Evolutionary conservation across 2,888 invertebrate genomes (phyloP).

Genomic region (Dynastes maya): DNA sequence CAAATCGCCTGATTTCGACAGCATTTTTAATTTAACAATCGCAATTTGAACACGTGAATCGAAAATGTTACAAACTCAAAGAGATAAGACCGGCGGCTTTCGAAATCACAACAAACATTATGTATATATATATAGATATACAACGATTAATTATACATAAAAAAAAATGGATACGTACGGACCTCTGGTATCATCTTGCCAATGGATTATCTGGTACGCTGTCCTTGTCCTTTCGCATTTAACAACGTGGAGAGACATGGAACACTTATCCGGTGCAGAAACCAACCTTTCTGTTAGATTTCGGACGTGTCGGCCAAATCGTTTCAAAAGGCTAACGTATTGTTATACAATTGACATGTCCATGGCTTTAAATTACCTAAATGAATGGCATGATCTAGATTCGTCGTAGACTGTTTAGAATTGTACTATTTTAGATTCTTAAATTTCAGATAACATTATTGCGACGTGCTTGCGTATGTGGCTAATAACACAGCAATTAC

Average conservation of each 20-base stretch:
- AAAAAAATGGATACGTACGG: constrained; percentile 8
- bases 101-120: background rate
- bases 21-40: background rate
- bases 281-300: background rate
- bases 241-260: background rate
- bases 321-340: background rate
- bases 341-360: constrained; percentile 25
- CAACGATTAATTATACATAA: constrained; percentile 7
- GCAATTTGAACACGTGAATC: too few species aligned
- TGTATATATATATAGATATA: background rate
- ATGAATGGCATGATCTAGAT: background rate
- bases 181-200: constrained; percentile 25
- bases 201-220: background rate
- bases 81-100: too few species aligned
- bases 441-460: background rate
- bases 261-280: background rate
- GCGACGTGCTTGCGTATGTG: background rate
- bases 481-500: background rate
- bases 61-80: too few species aligned
- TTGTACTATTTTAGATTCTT: background rate
- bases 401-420: background rate
- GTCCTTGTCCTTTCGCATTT: background rate
- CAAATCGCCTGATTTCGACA: background rate
- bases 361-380: background rate
- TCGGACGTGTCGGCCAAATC: background rate